A percentile compares a stretch with the other conserved stretches of the same genome.
phyloP scores from a whole-genome alignment of 1,140 invertebrate species.

The Zophobas morio region DNA sequence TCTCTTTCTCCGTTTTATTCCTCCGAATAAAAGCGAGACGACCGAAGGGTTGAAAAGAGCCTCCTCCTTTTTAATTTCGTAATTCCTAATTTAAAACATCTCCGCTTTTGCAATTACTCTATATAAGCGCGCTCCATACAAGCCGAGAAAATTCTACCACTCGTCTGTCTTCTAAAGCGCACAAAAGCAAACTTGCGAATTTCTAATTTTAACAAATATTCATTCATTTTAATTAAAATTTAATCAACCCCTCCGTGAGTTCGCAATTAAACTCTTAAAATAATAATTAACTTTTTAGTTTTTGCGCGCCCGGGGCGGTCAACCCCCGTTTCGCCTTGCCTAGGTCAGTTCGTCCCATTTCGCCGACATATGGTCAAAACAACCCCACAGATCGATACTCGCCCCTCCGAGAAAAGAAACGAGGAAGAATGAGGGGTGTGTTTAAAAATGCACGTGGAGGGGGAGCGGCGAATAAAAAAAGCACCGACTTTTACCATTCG shows the following conservation, averaged over 20 bases:
- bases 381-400: conserved; percentile 2
- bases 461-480: conserved; percentile 52
- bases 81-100: conserved; percentile 42
- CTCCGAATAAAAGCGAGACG: neutral
- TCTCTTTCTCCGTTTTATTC: neutral
- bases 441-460: conserved; percentile 50
- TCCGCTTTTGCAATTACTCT: conserved; percentile 38
- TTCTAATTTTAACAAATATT: conserved; percentile 66
- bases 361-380: conserved; percentile 9
- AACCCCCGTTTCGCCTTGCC: conserved; percentile 6
- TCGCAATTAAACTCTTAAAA: conserved; percentile 65
- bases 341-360: conserved; percentile 10
- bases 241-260: conserved; percentile 62
- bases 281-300: conserved; percentile 63
- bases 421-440: conserved; percentile 50
- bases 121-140: conserved; percentile 18
- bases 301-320: conserved; percentile 47
- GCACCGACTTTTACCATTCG: conserved; percentile 40
- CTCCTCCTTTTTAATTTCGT: conserved; percentile 32
- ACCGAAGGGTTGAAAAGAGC: neutral
- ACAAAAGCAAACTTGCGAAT: conserved; percentile 55
- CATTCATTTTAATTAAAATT: conserved; percentile 66
- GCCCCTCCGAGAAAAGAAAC: conserved; percentile 8
- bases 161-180: conserved; percentile 46
- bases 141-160: conserved; percentile 36